Conservation (phyloP, 1,140 invertebrate species). For the Drosophila obscura region DNA sequence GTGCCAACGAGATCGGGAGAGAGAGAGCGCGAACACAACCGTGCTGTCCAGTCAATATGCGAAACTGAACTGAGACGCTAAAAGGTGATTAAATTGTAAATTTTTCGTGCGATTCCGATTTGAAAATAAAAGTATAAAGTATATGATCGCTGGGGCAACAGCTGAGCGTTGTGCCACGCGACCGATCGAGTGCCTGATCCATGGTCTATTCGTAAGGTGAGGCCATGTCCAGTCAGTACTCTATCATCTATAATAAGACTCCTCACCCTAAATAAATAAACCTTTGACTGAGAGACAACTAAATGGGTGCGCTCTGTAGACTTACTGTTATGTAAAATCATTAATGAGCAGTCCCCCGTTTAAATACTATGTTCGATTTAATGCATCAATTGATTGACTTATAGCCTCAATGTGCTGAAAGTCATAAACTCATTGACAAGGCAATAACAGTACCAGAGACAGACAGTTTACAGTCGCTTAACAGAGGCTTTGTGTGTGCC, state of each 20-base stretch:
- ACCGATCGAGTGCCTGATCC: no score
- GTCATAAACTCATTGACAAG: conserved; percentile 32
- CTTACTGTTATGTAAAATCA: conserved; percentile 54
- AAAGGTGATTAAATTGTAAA: conserved; percentile 73
- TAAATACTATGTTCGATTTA: conserved; percentile 38
- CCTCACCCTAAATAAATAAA: no score
- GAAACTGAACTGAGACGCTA: conserved; percentile 69
- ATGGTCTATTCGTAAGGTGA: background rate
- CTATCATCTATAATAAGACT: no score
- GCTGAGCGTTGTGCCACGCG: no score
- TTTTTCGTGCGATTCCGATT: conserved; percentile 57
- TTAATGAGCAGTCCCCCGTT: conserved; percentile 20
- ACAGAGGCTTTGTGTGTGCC: conserved; percentile 8
- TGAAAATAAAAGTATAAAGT: conserved; percentile 66
- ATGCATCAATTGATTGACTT: conserved; percentile 33
- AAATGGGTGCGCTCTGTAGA: conserved; percentile 51
- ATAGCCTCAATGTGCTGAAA: conserved; percentile 8
- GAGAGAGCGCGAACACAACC: conserved; percentile 50
- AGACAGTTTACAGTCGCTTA: conserved; percentile 1
- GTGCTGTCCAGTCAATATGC: conserved; percentile 64
- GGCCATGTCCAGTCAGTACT: no score
- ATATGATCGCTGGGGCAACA: no score
- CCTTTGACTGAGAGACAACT: conserved; percentile 1
- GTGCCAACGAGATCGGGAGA: conserved; percentile 4
- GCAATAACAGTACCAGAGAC: conserved; percentile 2